phyloP scores from a whole-genome alignment of 2,888 invertebrate genomes.

The Cheilosia pagana region DNA sequence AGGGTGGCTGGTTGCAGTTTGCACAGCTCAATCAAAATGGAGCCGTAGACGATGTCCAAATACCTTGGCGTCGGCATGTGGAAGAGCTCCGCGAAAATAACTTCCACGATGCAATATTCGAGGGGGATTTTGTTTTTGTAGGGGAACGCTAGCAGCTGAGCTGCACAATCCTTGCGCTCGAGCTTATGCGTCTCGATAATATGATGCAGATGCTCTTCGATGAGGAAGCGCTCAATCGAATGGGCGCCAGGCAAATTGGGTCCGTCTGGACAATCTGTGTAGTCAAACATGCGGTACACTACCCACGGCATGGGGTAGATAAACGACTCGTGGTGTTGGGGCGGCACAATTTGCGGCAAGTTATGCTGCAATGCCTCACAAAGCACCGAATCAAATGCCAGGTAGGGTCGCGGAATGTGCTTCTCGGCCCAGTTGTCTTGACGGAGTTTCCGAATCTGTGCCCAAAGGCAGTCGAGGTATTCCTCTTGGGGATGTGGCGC shows the following conservation, averaged over 20 bases:
- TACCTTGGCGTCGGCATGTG: constrained; percentile 95
- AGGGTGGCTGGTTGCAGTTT: constrained; percentile 98
- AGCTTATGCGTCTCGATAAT: constrained; percentile 94
- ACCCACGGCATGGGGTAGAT: constrained; percentile 97
- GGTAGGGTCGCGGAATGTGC: constrained; percentile 96
- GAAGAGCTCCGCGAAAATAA: constrained; percentile 97
- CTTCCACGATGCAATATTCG: constrained; percentile 99
- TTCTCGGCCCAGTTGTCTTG: constrained; percentile 99
- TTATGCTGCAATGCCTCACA: constrained; percentile 98
- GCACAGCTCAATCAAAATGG: constrained; percentile 97
- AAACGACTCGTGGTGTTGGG: constrained; percentile 95
- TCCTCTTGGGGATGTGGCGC: constrained; percentile 97
- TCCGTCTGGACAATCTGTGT: constrained; percentile 98
- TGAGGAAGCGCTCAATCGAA: constrained; percentile 98
- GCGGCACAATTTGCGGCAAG: constrained; percentile 94
- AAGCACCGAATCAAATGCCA: constrained; percentile 96
- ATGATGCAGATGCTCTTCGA: constrained; percentile 98
- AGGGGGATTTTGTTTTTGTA: constrained; percentile 97
- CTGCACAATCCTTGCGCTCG: constrained; percentile 98
- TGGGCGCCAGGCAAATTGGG: constrained; percentile 97
- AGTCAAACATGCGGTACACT: constrained; percentile 98
- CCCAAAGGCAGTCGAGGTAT: constrained; percentile 98
- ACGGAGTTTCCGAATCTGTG: constrained; percentile 94
- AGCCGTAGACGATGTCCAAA: constrained; percentile 96
- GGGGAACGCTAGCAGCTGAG: constrained; percentile 94